These are phyloP conservation scores for Palythoa grandiflora DNA, from an alignment of 92 coral and sea anemone species.

Conservation along the genomic window DNA sequence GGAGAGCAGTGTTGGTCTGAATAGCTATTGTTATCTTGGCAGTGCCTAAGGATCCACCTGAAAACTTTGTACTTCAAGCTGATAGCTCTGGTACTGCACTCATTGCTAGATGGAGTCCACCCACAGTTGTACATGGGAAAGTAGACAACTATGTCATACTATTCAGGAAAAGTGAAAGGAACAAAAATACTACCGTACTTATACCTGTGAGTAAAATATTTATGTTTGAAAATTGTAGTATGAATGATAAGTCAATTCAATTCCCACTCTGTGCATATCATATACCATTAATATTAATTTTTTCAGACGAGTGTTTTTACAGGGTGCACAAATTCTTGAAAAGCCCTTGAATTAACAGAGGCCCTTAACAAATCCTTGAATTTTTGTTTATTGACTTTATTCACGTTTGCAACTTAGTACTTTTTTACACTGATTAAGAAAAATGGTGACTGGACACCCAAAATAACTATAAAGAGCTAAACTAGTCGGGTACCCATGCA, in stretches of 20 bases:
- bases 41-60: constrained; percentile 21
- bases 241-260: not conserved
- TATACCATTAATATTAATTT: too few species aligned
- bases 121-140: constrained; percentile 7
- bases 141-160: constrained; percentile 18
- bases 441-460: too few species aligned
- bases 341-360: too few species aligned
- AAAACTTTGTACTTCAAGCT: constrained; percentile 25
- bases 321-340: too few species aligned
- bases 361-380: not conserved
- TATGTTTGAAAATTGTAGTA: not conserved
- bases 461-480: too few species aligned
- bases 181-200: not conserved
- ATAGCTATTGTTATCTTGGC: not conserved
- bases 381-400: too few species aligned
- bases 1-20: too few species aligned
- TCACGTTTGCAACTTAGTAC: too few species aligned
- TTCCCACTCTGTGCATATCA: too few species aligned
- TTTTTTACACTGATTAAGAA: too few species aligned
- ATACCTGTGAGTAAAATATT: not conserved
- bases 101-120: constrained; percentile 20
- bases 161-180: constrained; percentile 1
- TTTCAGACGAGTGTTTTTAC: too few species aligned
- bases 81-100: constrained; percentile 41
- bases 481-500: too few species aligned